Evolutionary conservation across 1,140 invertebrate genomes (phyloP), one percentile per base, ranked within the genome.

Genomic region (Pinna nobilis): DNA sequence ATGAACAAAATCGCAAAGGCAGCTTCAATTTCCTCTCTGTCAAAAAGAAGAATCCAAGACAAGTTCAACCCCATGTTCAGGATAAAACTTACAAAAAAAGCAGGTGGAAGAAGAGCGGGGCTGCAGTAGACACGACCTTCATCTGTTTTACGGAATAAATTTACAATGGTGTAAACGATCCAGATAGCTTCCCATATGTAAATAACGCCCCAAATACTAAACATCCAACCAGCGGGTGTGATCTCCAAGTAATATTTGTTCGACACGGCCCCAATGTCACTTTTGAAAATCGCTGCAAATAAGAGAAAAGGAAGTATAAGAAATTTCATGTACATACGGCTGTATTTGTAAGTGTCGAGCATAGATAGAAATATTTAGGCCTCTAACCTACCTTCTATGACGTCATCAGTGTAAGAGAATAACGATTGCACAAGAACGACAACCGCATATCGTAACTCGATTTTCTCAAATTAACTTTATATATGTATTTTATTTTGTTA

Each of bases 141-240:
- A 11, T 68, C 55, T 1, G 66, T 80, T 47, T 74, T 79, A 20
- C 84, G 59, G 66, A 79, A 86, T 1, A 87, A 51, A 20, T 77
- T 76, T 30, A 78, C 76, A 11, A 87, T 30, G 18, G 74, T 74
- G 66, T 84, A 87, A 2, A 85, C 11, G 1, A 87, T 73, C 82
- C 81, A 85, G 0, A 83, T 53, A 15, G 77, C 76, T 60, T 86
- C 79, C 84, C 84, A 87, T 11, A 78, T 63, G 69, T 87, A 87
- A 28, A 87, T 87, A 23, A 86, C 74, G 11, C 83, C 84, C 86
- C 86, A 87, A 30, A 86, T 85, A 44, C 79, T 79, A 74, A 87
- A 87, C 5, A 84, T 86, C 79, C 81, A 83, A 18, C 86, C 86
- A 9, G 86, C 80, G 0, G 83, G 83, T 0, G 83, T 84, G 23